phyloP scores from a whole-genome alignment of 2,888 invertebrate genomes.

The Rhagonycha fulva region DNA sequence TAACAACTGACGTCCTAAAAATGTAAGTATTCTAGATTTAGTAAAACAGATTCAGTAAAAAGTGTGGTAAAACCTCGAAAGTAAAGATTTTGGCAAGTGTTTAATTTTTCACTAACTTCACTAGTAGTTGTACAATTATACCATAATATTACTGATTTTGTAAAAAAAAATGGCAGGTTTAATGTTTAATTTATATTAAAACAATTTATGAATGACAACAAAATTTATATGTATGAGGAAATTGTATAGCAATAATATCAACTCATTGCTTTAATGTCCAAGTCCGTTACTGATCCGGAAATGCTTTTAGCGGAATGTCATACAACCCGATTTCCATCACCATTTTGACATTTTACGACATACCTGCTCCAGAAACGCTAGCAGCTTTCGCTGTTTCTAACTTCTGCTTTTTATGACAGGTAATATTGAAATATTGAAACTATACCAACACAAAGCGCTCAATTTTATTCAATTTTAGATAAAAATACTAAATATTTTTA shows the following conservation, averaged over 20 bases:
- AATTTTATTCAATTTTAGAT: conserved; percentile 14
- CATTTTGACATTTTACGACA: conserved; percentile 50
- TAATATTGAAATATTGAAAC: conserved; percentile 29
- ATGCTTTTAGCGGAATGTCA: conserved; percentile 53
- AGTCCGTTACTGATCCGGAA: conserved; percentile 48
- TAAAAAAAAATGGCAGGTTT: no score
- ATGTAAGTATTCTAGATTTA: no score
- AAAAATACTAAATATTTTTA: neutral
- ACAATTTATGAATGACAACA: conserved; percentile 39
- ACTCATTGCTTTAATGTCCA: conserved; percentile 40
- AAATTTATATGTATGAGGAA: conserved; percentile 47
- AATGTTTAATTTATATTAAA: neutral
- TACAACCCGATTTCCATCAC: conserved; percentile 49
- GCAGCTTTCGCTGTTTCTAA: conserved; percentile 23
- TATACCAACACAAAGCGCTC: conserved; percentile 19
- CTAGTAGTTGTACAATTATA: no score
- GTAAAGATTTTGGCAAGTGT: no score
- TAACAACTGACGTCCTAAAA: no score
- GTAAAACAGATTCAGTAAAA: no score
- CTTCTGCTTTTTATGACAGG: conserved; percentile 29
- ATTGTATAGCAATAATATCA: conserved; percentile 47
- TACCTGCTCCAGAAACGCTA: conserved; percentile 38
- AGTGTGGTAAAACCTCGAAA: no score
- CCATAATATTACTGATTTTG: no score
- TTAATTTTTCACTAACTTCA: no score